phyloP scores from a whole-genome alignment of 2,797 vertebrate species.

The Denticeps clupeoides region DNA sequence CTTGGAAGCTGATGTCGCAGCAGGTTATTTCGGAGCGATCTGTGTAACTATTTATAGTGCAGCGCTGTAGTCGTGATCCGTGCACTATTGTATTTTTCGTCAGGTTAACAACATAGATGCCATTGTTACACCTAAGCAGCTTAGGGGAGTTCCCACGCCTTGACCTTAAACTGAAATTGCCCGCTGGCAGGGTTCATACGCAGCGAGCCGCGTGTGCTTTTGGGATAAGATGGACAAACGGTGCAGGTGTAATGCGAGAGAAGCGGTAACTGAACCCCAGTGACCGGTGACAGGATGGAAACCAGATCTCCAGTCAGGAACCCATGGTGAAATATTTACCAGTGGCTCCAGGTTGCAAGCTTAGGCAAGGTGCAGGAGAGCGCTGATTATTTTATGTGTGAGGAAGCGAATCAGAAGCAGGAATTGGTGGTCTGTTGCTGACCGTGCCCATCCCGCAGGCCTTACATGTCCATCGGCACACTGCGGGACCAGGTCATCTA shows the following conservation, averaged over 20 bases:
- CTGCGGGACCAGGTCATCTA: constrained; percentile 97
- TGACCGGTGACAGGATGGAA: constrained; percentile 29
- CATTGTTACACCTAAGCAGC: no score
- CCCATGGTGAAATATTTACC: constrained; percentile 53
- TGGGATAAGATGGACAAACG: not conserved
- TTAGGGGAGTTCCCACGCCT: no score
- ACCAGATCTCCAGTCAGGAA: constrained; percentile 43
- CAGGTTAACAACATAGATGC: no score
- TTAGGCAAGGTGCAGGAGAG: constrained; percentile 27
- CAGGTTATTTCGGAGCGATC: no score
- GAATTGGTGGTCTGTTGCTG: no score
- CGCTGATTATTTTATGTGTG: constrained; percentile 54
- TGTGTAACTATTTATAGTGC: no score
- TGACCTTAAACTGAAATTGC: no score
- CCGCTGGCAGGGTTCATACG: no score
- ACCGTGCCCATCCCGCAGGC: constrained; percentile 53
- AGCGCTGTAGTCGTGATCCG: no score
- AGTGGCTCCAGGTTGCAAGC: constrained; percentile 17
- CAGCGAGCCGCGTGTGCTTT: no score
- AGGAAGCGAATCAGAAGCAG: constrained; percentile 17
- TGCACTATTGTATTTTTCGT: no score
- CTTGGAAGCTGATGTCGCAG: no score
- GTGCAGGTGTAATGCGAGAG: constrained; percentile 8
- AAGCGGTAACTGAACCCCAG: constrained; percentile 20
- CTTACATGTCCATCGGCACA: constrained; percentile 93